Conservation (phyloP, 2,113 vertebrate genomes). For the Malurus cyaneus region DNA sequence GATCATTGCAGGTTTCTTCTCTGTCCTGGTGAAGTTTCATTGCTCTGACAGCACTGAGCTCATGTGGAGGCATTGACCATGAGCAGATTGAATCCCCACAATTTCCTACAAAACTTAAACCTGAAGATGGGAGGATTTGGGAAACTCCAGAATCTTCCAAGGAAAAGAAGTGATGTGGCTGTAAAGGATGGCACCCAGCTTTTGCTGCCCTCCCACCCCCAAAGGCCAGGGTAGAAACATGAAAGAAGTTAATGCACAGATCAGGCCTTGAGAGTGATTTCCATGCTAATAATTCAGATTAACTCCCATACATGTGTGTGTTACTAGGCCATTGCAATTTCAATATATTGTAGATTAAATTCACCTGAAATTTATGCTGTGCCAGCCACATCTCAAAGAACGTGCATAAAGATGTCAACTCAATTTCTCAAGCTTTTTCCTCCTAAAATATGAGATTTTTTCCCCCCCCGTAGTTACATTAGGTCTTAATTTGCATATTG, state of each 20-base stretch:
- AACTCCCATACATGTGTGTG: not conserved
- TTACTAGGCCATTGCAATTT: not conserved
- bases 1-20: fast-evolving
- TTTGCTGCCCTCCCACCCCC: fast-evolving
- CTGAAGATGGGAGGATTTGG: not conserved
- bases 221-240: not conserved
- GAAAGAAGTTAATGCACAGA: not conserved
- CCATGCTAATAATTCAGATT: not conserved
- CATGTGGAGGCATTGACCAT: not conserved
- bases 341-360: not conserved
- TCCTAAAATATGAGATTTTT: not conserved
- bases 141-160: not conserved
- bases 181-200: not conserved
- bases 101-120: not conserved
- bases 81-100: not conserved
- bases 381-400: not conserved
- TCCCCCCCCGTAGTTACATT: not conserved
- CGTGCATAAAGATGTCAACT: not conserved
- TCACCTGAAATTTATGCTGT: not conserved
- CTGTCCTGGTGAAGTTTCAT: not conserved
- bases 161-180: not conserved
- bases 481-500: not conserved
- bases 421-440: not conserved
- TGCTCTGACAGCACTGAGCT: not conserved
- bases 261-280: not conserved